phyloP scores from a whole-genome alignment of 2,113 vertebrate genomes.

The Pangasianodon gigas region DNA sequence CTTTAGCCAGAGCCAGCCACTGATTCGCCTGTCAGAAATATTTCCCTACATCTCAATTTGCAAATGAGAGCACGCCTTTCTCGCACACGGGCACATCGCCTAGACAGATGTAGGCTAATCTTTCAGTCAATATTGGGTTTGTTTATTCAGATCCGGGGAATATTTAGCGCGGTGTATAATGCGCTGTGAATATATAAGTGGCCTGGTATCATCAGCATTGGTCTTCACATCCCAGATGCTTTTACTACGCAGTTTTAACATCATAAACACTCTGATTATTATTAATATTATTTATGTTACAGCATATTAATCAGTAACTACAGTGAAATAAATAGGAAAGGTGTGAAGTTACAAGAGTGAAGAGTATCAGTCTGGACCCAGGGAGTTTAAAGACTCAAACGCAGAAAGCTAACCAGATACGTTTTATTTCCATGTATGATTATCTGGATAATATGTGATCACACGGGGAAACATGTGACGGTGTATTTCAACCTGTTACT shows the following conservation, averaged over 20 bases:
- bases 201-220: not conserved
- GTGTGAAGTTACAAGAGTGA: not conserved
- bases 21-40: conserved; percentile 85
- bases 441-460: not conserved
- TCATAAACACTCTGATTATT: not conserved
- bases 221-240: not conserved
- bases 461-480: not conserved
- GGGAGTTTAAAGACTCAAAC: not conserved
- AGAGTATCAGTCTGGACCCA: not conserved
- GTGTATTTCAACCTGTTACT: not conserved
- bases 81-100: conserved; percentile 54
- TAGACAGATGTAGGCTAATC: conserved; percentile 57
- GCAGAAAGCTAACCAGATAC: not conserved
- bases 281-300: not conserved
- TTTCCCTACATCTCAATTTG: conserved; percentile 89
- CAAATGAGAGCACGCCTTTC: conserved; percentile 82
- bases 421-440: not conserved
- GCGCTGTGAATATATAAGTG: not conserved
- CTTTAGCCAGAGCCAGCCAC: conserved; percentile 76
- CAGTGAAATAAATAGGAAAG: not conserved
- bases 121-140: conserved; percentile 42
- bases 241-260: not conserved
- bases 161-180: not conserved
- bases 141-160: conserved; percentile 13
- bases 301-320: not conserved